Base-by-base conservation (phyloP, 2,888 invertebrate species). In the Crepidodera aurea region DNA sequence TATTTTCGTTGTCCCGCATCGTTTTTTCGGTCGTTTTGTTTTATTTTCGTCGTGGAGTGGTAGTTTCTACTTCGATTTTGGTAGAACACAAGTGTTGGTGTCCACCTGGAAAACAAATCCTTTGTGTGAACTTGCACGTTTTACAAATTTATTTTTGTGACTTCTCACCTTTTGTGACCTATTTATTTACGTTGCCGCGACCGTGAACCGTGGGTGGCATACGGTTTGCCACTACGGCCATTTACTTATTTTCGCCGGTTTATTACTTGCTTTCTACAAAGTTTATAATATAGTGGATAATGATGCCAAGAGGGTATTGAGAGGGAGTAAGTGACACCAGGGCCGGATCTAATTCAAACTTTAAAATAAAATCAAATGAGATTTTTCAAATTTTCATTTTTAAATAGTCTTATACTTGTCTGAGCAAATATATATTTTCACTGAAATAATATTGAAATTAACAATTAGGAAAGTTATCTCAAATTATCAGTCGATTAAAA, bases 51-150 rank as follows among this genome's bases (percentile, higher is more conserved):
- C 60, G 64, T 32, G 62, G 19, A 64, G 64, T 67, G 67, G 32
- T 25, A 29, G 44, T 55, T 39, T 50, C 27, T 7, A 19, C 34
- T 44, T 53, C n/a, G 42, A 32, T 42, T 50, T 42, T 22, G 6
- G 5, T 27, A 25, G 63, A 55, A 67, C 64, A 46, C 37, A 27
- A 63, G 68, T 70, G 70, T 63, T 50, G 57, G 50, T 65, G 66
- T 64, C 58, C 46, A 53, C 62, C 64, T 65, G 60, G 54, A 46
- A 37, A 40, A 51, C n/a, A n/a, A 16, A 27, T 12, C 40, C 34
- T 55, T 61, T 62, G 40, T 55, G 63, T 50, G 32, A 16, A 53
- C 53, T 39, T 53, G 39, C 18, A 12, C 19, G 48, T 51, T 6
- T 40, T 40, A 29, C 44, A 13, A 22, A 46, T 50, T 50, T 55